These are phyloP conservation scores for Panulirus ornatus DNA, from an alignment of 1,140 invertebrate genomes.

Conservation along the genomic window DNA sequence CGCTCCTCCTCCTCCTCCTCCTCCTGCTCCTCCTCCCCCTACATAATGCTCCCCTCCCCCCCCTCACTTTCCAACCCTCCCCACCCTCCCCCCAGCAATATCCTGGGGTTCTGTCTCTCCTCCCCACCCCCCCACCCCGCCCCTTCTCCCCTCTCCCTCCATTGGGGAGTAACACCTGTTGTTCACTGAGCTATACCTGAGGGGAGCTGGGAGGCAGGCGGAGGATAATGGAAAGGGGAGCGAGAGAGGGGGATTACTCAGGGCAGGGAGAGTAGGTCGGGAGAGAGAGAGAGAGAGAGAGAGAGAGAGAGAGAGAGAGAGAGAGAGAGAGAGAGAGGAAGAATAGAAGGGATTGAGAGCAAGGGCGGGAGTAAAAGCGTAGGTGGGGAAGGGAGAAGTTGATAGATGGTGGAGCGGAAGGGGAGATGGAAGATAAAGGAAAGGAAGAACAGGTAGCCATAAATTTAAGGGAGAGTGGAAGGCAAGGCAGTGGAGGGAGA, in stretches of 20 bases:
- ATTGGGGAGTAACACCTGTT: conserved; percentile 14
- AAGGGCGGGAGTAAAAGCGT: no score
- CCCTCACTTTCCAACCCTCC: background rate
- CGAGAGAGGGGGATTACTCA: no score
- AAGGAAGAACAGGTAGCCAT: no score
- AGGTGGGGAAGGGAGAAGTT: no score
- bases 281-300: background rate
- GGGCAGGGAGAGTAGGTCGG: no score
- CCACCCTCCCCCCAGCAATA: background rate
- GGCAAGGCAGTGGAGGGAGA: no score
- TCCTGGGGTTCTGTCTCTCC: background rate
- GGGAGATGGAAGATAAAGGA: background rate
- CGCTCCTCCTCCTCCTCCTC: background rate
- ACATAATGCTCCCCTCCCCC: background rate
- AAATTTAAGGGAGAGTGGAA: no score
- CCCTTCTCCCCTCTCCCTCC: conserved; percentile 14
- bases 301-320: background rate
- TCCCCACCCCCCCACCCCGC: background rate
- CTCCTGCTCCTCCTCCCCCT: background rate
- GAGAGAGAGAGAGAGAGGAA: no score
- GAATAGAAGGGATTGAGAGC: no score
- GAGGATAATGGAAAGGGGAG: no score
- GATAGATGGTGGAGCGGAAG: no score
- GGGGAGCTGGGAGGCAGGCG: background rate
- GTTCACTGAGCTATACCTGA: conserved; percentile 14